phyloP scores from a whole-genome alignment of 2,888 invertebrate species.

The Andrena hattorfiana region DNA sequence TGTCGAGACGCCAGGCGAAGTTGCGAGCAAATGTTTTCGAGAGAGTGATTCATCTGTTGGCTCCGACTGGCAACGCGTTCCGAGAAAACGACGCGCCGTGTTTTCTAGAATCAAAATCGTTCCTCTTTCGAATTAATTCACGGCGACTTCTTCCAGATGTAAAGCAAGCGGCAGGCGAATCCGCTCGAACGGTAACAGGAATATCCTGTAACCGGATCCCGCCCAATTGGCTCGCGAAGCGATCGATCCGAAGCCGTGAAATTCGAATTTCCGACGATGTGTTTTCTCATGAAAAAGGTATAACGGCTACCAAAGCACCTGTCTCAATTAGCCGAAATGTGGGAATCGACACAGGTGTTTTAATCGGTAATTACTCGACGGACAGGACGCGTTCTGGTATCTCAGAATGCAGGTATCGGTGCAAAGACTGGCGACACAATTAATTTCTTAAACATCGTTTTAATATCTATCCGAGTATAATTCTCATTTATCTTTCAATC shows the following conservation, averaged over 20 bases:
- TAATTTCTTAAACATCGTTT: too few relatives aligned
- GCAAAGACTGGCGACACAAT: too few relatives aligned
- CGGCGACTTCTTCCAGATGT: too few relatives aligned
- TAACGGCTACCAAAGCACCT: background rate
- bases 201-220: background rate
- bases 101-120: background rate
- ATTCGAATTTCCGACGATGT: background rate
- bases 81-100: background rate
- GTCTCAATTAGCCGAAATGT: background rate
- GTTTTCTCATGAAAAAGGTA: background rate
- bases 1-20: background rate
- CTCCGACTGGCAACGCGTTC: slow-evolving; percentile 1
- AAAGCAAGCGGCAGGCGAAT: too few relatives aligned
- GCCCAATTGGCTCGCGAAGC: background rate
- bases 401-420: too few relatives aligned
- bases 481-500: too few relatives aligned
- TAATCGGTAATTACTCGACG: background rate
- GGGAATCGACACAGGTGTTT: slow-evolving; percentile 1
- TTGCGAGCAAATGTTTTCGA: slow-evolving; percentile 1
- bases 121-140: background rate
- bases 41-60: slow-evolving; percentile 4
- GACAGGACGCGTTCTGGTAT: background rate
- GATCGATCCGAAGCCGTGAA: background rate
- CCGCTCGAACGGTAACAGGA: too few relatives aligned
- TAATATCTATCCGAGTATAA: too few relatives aligned